A percentile compares a stretch with the other conserved stretches of the same genome.
Conservation (phyloP, 2,888 invertebrate species). For the Morpho achilles region DNA sequence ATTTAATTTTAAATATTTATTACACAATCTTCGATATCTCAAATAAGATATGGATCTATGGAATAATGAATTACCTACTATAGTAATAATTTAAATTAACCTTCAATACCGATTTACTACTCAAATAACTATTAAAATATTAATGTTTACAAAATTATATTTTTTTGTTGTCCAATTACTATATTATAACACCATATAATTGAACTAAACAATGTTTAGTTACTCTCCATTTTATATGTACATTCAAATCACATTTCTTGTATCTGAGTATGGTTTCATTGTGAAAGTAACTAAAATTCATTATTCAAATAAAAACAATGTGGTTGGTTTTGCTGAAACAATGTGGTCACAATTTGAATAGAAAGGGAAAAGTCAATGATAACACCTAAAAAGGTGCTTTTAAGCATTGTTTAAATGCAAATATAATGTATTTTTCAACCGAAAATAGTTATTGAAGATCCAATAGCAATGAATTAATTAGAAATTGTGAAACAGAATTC, state of each 20-base stretch:
- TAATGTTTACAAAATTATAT: no score
- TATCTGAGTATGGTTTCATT: constrained; percentile 1
- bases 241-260: neutral
- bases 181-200: no score
- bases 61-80: no score
- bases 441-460: constrained; percentile 31
- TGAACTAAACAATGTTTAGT: no score
- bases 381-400: constrained; percentile 16
- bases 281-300: constrained; percentile 3
- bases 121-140: no score
- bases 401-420: constrained; percentile 16
- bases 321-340: neutral
- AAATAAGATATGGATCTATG: no score
- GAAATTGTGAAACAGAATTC: constrained; percentile 77
- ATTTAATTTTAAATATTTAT: no score
- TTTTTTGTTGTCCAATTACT: no score
- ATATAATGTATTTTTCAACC: constrained; percentile 25
- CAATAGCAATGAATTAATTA: constrained; percentile 73
- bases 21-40: no score
- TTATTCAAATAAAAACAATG: constrained; percentile 2
- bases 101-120: no score
- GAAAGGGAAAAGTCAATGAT: constrained; percentile 9
- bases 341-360: constrained; percentile 11
- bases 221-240: neutral
- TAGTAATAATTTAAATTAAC: no score